Percentiles rank a stretch among this genome's conserved stretches.
These are phyloP conservation scores for Delphinus delphis DNA, from an alignment of 2,113 vertebrate genomes.

Conservation along the genomic window DNA sequence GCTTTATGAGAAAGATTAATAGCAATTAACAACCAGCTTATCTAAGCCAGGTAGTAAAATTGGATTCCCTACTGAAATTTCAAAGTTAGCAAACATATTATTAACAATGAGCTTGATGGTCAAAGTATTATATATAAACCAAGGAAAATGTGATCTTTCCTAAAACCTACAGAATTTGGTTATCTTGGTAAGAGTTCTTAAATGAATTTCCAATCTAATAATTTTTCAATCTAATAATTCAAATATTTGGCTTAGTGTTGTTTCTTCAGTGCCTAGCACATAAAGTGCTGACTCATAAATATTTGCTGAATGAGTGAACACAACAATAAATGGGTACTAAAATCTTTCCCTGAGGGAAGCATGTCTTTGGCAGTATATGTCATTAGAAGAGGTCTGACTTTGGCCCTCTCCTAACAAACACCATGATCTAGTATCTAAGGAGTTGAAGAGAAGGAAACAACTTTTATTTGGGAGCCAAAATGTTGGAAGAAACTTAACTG, in stretches of 20 bases:
- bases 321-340: rapidly evolving
- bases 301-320: background rate
- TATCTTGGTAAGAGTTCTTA: background rate
- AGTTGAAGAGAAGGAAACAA: background rate
- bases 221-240: background rate
- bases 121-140: background rate
- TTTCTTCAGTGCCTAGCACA: background rate
- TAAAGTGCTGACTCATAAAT: no score
- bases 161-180: background rate
- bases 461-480: background rate
- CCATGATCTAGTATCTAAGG: background rate
- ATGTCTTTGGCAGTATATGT: background rate
- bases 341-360: background rate
- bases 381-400: background rate
- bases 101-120: background rate
- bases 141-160: background rate
- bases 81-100: background rate
- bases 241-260: background rate
- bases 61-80: background rate
- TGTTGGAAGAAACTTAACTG: background rate
- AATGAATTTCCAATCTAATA: background rate
- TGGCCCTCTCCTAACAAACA: background rate
- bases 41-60: background rate
- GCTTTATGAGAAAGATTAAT: background rate
- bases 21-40: background rate